These are phyloP conservation scores for Naja naja DNA, from an alignment of 2,113 vertebrate species.

Conservation along the genomic window DNA sequence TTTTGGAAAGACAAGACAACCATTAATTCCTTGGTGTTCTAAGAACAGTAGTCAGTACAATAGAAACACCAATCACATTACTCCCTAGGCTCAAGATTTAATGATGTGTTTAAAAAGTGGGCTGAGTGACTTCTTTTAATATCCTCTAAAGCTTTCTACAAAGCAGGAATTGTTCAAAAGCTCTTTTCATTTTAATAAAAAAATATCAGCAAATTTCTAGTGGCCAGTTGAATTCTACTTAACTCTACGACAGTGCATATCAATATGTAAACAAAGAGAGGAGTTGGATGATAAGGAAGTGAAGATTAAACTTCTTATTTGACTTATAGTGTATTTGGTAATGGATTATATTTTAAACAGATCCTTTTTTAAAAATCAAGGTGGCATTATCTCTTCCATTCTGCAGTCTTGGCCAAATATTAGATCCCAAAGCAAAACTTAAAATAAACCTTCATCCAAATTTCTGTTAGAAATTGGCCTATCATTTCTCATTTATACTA, in stretches of 20 bases:
- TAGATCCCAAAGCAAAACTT: not conserved
- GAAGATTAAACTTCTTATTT: not conserved
- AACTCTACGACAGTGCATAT: not conserved
- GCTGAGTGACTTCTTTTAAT: not conserved
- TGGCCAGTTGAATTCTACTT: not conserved
- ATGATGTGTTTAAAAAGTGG: not conserved
- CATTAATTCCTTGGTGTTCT: not conserved
- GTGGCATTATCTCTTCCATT: not conserved
- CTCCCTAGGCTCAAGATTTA: not conserved
- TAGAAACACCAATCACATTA: not conserved
- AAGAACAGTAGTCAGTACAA: not conserved
- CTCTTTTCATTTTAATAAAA: not conserved
- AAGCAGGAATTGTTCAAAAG: not conserved
- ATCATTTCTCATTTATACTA: not conserved
- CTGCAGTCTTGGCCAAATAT: not conserved
- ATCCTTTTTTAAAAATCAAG: not conserved
- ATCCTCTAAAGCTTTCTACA: not conserved
- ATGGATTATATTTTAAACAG: not conserved
- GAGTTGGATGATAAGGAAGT: not conserved
- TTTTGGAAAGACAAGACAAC: not conserved
- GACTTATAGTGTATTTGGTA: not conserved
- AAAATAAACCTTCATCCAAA: constrained; percentile 8
- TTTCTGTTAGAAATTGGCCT: not conserved
- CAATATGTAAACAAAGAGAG: not conserved
- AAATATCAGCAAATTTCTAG: not conserved